These are phyloP conservation scores for Synanceia verrucosa DNA, from an alignment of 2,797 vertebrate species.

Conservation along the genomic window DNA sequence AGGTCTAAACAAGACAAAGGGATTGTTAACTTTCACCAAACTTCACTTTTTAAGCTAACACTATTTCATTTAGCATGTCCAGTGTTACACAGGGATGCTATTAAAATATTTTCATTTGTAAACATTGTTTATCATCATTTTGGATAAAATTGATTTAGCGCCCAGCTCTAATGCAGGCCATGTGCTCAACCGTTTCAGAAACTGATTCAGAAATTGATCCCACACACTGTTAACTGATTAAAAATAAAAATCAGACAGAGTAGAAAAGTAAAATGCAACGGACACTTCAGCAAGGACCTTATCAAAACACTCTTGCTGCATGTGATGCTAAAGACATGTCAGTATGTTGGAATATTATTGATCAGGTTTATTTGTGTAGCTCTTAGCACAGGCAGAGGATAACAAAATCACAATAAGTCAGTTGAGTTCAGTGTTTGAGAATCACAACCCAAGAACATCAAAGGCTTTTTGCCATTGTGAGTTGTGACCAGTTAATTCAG, in stretches of 20 bases:
- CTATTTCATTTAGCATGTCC: too few relatives aligned
- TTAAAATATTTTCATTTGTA: too few relatives aligned
- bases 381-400: background rate
- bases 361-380: background rate
- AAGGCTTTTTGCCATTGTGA: background rate
- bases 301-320: background rate
- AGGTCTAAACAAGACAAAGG: too few relatives aligned
- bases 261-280: background rate
- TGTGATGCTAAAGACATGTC: fast-evolving
- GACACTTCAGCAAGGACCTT: background rate
- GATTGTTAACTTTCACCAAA: too few relatives aligned
- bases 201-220: background rate
- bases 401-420: background rate
- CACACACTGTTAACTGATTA: background rate
- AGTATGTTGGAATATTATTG: background rate
- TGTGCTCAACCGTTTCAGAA: background rate
- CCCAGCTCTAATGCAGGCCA: too few relatives aligned
- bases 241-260: background rate
- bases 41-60: too few relatives aligned
- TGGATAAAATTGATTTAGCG: too few relatives aligned
- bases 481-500: background rate
- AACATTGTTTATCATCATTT: too few relatives aligned
- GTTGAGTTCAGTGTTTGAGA: background rate
- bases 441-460: background rate
- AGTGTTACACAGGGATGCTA: too few relatives aligned